Evolutionary conservation across 2,888 invertebrate genomes (phyloP), one percentile per base, ranked within the genome.

Genomic region (Deroplatys truncata): DNA sequence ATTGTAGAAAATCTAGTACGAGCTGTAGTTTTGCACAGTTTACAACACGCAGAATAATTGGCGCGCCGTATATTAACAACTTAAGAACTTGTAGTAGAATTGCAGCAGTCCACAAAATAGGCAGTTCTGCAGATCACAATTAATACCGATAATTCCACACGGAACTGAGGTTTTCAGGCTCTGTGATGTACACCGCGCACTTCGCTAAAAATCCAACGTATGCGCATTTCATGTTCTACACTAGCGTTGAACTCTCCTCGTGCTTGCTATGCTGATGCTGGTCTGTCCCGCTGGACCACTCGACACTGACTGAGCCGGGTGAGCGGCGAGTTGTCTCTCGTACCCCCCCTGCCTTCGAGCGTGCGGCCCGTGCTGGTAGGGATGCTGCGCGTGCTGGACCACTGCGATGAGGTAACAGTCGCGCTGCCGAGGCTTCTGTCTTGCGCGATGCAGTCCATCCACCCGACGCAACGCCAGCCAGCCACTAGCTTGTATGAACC

Each of bases 301-400:
- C 49, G 83, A 84, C 89, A 86, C 86, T 13, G 86, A 89, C 89
- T 89, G 89, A 87, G 31, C 29, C 28, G 31, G 84, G 28, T 28
- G 56, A 43, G 28, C 85, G 85, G 25, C 15, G n/a, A 28, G 16
- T 56, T 15, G 13, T 43, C n/a, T 43, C 43, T 29, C 35, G 28
- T 25, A 16, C 49, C 49, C 49, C 49, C 20, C 25, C n/a, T 35
- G 28, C 86, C 86, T 20, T 72, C 16, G 56, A 72, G 56, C 56
- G 56, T 29, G 89, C 89, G 82, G 89, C 89, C 85, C 49, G 87
- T 87, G 87, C 87, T 87, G 13, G 82, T n/a, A 28, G 83, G 83
- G 87, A 87, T 83, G 87, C 87, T 83, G 87, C 87, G 87, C 87
- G 87, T 87, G 87, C 87, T 87, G 72, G 87, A 87, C 87, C 87